Evolutionary conservation across 2,113 vertebrate genomes (phyloP).

Genomic region (Gulo gulo): DNA sequence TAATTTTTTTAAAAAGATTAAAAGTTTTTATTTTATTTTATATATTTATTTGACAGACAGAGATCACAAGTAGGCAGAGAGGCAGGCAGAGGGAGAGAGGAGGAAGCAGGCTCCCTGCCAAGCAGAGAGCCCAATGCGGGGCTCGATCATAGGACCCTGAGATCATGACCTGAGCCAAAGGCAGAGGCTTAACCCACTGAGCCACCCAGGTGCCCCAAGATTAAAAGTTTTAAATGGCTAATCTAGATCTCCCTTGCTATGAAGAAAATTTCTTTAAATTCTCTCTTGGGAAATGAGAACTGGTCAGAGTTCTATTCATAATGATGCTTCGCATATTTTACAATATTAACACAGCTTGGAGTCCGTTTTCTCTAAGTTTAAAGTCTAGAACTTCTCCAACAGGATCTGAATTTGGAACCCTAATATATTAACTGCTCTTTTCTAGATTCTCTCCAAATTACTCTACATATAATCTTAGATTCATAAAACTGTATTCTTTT

Average conservation of each 20-base stretch:
- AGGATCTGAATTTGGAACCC: neutral
- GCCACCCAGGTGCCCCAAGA: neutral
- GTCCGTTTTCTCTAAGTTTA: neutral
- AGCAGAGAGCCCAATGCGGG: no score
- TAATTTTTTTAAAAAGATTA: neutral
- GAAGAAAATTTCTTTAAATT: neutral
- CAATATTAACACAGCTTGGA: neutral
- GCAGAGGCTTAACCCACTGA: no score
- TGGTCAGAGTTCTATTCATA: neutral
- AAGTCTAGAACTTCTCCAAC: neutral
- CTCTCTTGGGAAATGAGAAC: neutral
- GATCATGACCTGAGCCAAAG: no score
- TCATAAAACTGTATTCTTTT: slow-evolving; percentile 16
- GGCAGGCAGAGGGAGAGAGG: no score
- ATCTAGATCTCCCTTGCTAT: neutral
- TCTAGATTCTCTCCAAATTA: slow-evolving; percentile 41
- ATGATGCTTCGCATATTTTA: neutral
- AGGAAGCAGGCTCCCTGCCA: no score
- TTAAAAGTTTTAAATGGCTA: neutral
- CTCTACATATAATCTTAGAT: slow-evolving; percentile 13
- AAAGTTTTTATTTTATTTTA: no score
- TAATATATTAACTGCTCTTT: neutral
- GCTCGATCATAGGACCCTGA: no score
- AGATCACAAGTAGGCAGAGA: no score
- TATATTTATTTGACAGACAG: no score